phyloP scores from a whole-genome alignment of 2,797 vertebrate species.

The Harpagifer antarcticus region DNA sequence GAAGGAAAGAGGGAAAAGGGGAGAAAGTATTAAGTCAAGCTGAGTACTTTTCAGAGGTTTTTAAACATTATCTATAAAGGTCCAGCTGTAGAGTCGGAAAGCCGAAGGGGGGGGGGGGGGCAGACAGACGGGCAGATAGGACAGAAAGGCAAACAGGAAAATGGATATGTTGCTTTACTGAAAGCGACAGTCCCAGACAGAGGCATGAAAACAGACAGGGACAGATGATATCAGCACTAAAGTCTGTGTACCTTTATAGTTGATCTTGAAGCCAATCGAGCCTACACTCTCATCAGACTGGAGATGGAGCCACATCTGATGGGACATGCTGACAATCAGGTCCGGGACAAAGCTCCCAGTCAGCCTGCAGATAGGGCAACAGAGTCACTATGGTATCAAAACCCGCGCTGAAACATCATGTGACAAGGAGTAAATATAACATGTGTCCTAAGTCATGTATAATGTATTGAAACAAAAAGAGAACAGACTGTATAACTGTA shows the following conservation, averaged over 20 bases:
- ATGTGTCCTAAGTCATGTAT: background rate
- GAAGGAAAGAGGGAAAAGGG: background rate
- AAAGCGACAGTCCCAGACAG: constrained; percentile 31
- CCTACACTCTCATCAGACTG: constrained; percentile 98
- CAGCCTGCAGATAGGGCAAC: constrained; percentile 82
- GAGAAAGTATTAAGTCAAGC: constrained; percentile 42
- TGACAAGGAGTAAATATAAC: background rate
- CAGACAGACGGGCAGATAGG: constrained; percentile 4
- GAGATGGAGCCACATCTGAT: constrained; percentile 98
- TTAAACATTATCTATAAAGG: constrained; percentile 60
- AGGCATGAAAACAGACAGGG: constrained; percentile 32
- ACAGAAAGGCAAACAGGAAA: constrained; percentile 24
- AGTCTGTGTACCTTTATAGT: constrained; percentile 93
- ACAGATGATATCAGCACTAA: constrained; percentile 44
- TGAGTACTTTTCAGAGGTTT: constrained; percentile 31
- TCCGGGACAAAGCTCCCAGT: constrained; percentile 98
- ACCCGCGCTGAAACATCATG: background rate
- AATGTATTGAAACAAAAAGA: background rate
- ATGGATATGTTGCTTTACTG: constrained; percentile 28
- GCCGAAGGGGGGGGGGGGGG: constrained; percentile 12
- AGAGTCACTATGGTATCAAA: constrained; percentile 18
- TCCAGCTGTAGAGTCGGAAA: constrained; percentile 46
- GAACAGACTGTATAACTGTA: background rate
- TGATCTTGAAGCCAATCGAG: constrained; percentile 98
- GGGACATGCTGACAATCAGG: constrained; percentile 97